Base-by-base conservation (phyloP, 2,888 invertebrate genomes). In the Cepaea hortensis region DNA sequence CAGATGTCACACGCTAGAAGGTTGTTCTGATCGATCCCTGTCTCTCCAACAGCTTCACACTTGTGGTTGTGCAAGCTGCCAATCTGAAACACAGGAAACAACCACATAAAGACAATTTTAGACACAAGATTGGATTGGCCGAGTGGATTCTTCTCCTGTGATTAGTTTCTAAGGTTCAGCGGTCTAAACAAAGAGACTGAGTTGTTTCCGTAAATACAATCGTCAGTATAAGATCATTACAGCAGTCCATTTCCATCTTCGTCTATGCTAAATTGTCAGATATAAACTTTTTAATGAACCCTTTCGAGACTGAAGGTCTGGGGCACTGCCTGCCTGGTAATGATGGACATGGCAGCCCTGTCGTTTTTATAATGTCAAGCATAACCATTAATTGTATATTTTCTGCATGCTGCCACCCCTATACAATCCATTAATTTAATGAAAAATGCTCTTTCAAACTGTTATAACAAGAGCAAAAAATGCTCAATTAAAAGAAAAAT, bases 11-110 rank as follows among this genome's bases (percentile, higher is more conserved):
- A 90, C n/a, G 88, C 80, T 65, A 88, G 81, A 68, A 87, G 62
- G 70, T 87, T 82, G 23, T 77, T 81, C 23, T 70, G 75, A 55
- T 86, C 87, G 23, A 76, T 80, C 6, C 46, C 48, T 18, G 73
- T 77, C 76, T 85, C 84, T 23, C 86, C 76, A 18, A 87, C 84
- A n/a, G 84, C 87, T 70, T 88, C 85, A 87, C 93, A 93, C 18
- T 90, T 90, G 85, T 93, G 93, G 15, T 88, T 91, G 65, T 92
- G 90, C 15, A 93, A 89, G 46, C 91, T 91, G 6, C 91, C 91
- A n/a, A 92, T 87, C 89, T 89, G 85, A 20, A 35, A 77, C 55
- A 18, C 23, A 82, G 13, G 18, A 48, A 20, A 20, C 18, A n/a
- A n/a, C 5, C 18, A 68, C 68, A 55, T 55, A 11, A 9, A 55